Evolutionary conservation across 1,140 invertebrate genomes (phyloP).

Genomic region (Zaprionus vittiger): DNA sequence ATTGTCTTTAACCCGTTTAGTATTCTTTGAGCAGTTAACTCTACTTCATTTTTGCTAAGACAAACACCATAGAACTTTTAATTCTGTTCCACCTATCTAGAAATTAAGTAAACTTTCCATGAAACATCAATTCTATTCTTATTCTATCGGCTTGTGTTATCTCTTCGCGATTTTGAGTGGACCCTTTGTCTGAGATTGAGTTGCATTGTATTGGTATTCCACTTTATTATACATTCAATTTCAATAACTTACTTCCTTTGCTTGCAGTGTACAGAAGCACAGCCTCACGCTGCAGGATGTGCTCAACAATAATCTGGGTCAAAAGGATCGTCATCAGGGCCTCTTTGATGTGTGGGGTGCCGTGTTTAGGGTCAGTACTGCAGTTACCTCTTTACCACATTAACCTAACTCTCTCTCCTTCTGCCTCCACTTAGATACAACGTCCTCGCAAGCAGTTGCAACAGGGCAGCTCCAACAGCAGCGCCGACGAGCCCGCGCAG

Average conservation of each 20-base stretch:
- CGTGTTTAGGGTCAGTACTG: constrained; percentile 89
- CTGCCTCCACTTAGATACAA: constrained; percentile 67
- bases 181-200: too few species aligned
- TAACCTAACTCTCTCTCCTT: background rate
- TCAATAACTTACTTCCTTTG: background rate
- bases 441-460: constrained; percentile 76
- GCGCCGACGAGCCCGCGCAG: constrained; percentile 59
- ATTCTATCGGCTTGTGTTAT: too few species aligned
- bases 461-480: constrained; percentile 21
- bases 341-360: constrained; percentile 94
- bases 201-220: too few species aligned
- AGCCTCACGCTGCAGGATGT: constrained; percentile 88
- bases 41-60: too few species aligned
- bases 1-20: too few species aligned
- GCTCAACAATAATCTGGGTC: constrained; percentile 89
- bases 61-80: background rate
- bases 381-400: background rate
- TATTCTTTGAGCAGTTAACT: too few species aligned
- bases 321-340: constrained; percentile 94
- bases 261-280: constrained; percentile 68
- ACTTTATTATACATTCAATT: too few species aligned
- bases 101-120: too few species aligned
- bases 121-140: too few species aligned
- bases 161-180: too few species aligned
- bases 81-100: background rate